Base-by-base conservation (phyloP, 1,140 invertebrate species). In the Bemisia tabaci region DNA sequence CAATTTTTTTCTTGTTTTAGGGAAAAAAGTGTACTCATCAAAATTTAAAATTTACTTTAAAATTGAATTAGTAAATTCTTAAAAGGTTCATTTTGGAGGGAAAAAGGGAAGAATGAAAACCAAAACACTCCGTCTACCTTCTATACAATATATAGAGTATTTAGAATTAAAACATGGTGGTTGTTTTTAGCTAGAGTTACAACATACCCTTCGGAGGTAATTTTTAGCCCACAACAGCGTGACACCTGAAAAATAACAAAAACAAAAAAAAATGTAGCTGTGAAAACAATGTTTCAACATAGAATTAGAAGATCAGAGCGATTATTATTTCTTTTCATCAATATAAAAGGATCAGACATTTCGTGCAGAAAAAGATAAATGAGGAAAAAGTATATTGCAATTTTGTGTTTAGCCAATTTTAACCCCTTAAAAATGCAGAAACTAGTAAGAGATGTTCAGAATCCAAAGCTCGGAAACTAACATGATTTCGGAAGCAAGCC, bases 171-270 rank as follows among this genome's bases (percentile, higher is more conserved):
- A 72, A 97, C 94, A 79, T 97, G 93, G 80, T 97, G 94, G 82
- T 97, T 97, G 83, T 97, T 97, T 82, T 97, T 97, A 74, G 95
- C 95, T 77, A 98, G 80, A 64, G 95, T 98, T 70, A 98, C 93
- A 69, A 98, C 89, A 80, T 94, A 95, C 65, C 94, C 95, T 81
- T 96, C 93, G 2, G 90, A 92, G 60, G 94, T 97, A 71, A 97
- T 94, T 81, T 97, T 97, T 72, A 98, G 82, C 62, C 95, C 95
- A 77, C 94, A 97, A 82, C 95, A 97, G 73, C 95, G 88, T 69
- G 93, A 96, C 60, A 98, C 94, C 88, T 97, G 81, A 65, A 83
- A 81, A 70, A 80, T 79, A 48, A 80, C 79, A 63, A 66, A 59
- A 21, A n/a, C n/a, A n/a, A n/a, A n/a, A n/a, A n/a, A n/a, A n/a